Evolutionary conservation across 2,797 vertebrate species (phyloP), one percentile per base, ranked within the genome.

Genomic region (Chiropotes sagulatus): DNA sequence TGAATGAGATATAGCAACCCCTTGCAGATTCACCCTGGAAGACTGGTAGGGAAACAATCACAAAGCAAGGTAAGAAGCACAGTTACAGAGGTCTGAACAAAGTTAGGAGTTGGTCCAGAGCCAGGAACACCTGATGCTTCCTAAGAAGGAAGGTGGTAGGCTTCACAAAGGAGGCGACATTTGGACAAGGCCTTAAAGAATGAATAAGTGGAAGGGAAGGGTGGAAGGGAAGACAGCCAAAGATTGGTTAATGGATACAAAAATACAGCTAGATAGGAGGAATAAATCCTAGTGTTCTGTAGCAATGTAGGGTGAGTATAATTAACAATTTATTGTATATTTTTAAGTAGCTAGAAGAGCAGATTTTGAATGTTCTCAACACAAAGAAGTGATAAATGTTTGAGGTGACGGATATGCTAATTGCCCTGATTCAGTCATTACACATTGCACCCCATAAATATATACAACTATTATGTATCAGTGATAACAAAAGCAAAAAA

Each of bases 111-210:
- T 93, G 57, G 44, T 87, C 54, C 76, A 39, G 94, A 88, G 36
- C 81, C 52, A 88, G 54, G 72, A 94, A 5, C 46, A 75, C 26
- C 15, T 41, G 33, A 36, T 36, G 92, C 28, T 91, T 22, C 30
- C 39, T 76, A 28, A 78, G 46, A 94, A 8, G 33, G 17, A 90
- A 92, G 67, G 7, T 19, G 10, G 20, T 48, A 30, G 44, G 20
- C 88, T 95, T 92, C 72, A 64, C 4, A 52, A 75, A 96, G 75
- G 46, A 94, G 52, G 73, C 72, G 44, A 88, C 78, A 36, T 52
- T 92, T 58, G 50, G 81, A 87, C 41, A 96, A 82, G 76, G 8
- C 50, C 28, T 84, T 92, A 36, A 85, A 4, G 30, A 78, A 52
- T 54, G 41, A 82, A 41, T 84, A 83, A 88, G 70, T n/a, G 12